phyloP scores from a whole-genome alignment of 2,888 invertebrate genomes.

The Synergus japonicus region DNA sequence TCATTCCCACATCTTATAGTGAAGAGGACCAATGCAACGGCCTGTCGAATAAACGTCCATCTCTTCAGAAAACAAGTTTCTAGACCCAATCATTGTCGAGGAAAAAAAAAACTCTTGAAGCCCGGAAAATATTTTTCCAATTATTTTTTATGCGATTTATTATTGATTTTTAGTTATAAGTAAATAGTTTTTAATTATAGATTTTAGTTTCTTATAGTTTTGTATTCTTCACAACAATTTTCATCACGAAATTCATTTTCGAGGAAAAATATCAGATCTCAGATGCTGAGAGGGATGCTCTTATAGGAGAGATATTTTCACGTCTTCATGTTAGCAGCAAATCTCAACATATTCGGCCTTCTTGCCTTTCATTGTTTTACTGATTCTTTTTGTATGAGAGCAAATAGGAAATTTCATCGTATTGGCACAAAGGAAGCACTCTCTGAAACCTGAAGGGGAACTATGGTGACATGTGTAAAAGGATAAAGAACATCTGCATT shows the following conservation, averaged over 20 bases:
- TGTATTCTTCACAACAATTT: neutral
- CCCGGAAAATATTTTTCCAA: neutral
- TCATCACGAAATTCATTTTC: neutral
- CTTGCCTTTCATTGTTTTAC: neutral
- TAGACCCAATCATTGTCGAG: slow-evolving; percentile 25
- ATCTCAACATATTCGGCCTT: neutral
- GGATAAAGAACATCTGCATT: neutral
- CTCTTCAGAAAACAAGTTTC: slow-evolving; percentile 24
- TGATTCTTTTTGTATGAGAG: neutral
- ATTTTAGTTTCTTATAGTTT: no score
- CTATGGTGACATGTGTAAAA: neutral
- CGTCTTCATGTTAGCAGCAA: neutral
- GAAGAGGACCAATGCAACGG: slow-evolving; percentile 32
- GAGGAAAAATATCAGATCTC: no score
- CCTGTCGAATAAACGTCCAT: slow-evolving; percentile 35
- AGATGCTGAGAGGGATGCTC: neutral
- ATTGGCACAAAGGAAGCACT: neutral
- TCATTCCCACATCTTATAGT: neutral
- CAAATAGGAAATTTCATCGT: neutral
- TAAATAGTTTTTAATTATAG: no score
- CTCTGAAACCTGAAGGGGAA: neutral
- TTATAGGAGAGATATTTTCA: neutral
- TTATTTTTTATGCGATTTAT: no score
- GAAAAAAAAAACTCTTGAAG: neutral
- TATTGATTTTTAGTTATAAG: no score